These are phyloP conservation scores for Temnothorax longispinosus DNA, from an alignment of 1,140 invertebrate genomes.

Conservation along the genomic window DNA sequence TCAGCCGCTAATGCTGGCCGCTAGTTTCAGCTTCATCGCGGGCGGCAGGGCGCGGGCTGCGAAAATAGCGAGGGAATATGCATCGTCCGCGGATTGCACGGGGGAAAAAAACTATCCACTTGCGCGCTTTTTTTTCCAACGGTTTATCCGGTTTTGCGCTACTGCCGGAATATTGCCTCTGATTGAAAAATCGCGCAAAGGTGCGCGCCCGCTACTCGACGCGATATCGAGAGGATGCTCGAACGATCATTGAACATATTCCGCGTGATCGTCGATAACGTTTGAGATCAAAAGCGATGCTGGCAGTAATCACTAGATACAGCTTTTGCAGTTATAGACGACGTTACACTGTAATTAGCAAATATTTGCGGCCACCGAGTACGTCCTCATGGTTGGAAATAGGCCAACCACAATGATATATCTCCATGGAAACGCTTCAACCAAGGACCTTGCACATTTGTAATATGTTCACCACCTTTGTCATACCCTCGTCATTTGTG, in stretches of 20 bases:
- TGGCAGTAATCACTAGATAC: not conserved
- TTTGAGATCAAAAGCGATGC: not conserved
- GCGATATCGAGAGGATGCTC: not conserved
- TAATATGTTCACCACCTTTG: not conserved
- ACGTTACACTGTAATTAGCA: not conserved
- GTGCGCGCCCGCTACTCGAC: not conserved
- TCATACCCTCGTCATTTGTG: not conserved
- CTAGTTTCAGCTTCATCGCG: too few species aligned
- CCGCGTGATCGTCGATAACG: not conserved
- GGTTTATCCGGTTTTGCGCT: not conserved
- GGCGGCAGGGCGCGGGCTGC: too few species aligned
- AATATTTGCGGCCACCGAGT: not conserved
- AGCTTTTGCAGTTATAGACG: not conserved
- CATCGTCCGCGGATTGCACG: not conserved
- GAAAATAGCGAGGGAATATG: not conserved
- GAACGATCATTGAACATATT: not conserved
- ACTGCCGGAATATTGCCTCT: not conserved
- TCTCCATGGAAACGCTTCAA: slow-evolving; percentile 6
- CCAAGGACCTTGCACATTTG: slow-evolving; percentile 4
- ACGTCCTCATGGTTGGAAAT: not conserved
- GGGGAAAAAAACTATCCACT: not conserved
- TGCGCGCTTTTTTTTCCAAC: not conserved
- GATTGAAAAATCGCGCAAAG: slow-evolving; percentile 22
- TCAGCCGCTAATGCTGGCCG: too few species aligned
- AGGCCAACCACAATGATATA: not conserved